Conservation (phyloP, 2,797 vertebrate species). For the Trachops cirrhosus region DNA sequence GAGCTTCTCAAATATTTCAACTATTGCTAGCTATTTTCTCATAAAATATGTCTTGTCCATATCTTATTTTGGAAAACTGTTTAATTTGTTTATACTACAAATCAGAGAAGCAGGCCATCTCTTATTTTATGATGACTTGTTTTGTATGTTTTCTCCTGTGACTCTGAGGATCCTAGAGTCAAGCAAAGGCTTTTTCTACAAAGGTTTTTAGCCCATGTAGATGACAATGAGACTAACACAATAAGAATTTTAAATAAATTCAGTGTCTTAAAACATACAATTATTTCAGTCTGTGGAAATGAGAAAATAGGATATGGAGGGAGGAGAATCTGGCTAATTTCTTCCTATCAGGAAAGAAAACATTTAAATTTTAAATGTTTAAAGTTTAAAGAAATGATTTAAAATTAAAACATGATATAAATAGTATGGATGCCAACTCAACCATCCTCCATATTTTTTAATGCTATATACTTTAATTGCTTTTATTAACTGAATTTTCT, state of each 20-base stretch:
- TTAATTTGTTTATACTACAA: conserved; percentile 54
- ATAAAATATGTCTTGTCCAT: conserved; percentile 67
- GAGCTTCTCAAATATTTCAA: conserved; percentile 66
- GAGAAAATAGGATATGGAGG: not conserved
- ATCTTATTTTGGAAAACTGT: conserved; percentile 62
- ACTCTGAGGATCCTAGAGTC: not conserved
- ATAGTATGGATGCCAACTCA: not conserved
- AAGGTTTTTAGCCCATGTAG: not conserved
- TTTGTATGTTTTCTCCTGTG: not conserved
- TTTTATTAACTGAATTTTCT: conserved; percentile 4
- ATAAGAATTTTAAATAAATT: conserved; percentile 16
- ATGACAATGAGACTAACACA: not conserved
- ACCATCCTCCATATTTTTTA: not conserved
- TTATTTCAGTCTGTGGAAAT: not conserved
- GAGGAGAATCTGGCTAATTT: not conserved
- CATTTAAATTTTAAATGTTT: not conserved
- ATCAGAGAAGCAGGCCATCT: not conserved
- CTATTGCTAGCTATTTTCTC: conserved; percentile 66
- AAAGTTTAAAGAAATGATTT: not conserved
- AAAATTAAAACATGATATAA: not conserved
- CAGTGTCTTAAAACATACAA: not conserved
- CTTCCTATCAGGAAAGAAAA: not conserved
- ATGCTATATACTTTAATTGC: not conserved
- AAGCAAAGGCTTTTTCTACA: not conserved
- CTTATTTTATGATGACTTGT: conserved; percentile 9